These are phyloP conservation scores for Gryllus longicercus DNA, from an alignment of 2,888 invertebrate genomes.

Conservation along the genomic window DNA sequence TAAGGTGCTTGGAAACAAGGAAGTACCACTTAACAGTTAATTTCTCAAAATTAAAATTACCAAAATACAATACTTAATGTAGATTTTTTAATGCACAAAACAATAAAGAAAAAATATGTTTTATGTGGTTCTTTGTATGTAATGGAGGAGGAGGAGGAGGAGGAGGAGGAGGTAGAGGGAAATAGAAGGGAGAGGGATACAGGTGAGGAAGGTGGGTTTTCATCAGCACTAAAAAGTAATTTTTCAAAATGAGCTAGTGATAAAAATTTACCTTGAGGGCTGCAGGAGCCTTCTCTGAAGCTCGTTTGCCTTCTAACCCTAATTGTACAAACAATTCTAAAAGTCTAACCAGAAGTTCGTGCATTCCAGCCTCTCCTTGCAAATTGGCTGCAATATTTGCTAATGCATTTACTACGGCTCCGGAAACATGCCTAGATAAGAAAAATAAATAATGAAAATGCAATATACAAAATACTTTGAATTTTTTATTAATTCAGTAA, in stretches of 20 bases:
- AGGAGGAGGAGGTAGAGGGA: no score
- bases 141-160: no score
- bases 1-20: not conserved
- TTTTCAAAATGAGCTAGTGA: no score
- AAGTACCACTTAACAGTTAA: slow-evolving; percentile 22
- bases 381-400: slow-evolving; percentile 95
- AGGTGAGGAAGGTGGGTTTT: no score
- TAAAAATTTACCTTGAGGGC: slow-evolving; percentile 52
- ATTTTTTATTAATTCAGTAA: not conserved
- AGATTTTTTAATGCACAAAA: no score
- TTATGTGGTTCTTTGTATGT: no score
- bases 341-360: slow-evolving; percentile 81
- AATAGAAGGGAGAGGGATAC: no score
- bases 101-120: no score
- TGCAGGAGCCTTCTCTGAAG: slow-evolving; percentile 85
- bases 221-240: no score
- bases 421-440: slow-evolving; percentile 70
- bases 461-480: not conserved
- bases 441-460: not conserved
- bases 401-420: slow-evolving; percentile 92
- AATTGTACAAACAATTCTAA: slow-evolving; percentile 96
- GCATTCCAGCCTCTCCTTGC: slow-evolving; percentile 78
- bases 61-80: no score
- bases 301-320: slow-evolving; percentile 93
- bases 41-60: not conserved